Evolutionary conservation across 2,797 vertebrate species (phyloP), one percentile per base, ranked within the genome.

Genomic region (Oophaga sylvatica): DNA sequence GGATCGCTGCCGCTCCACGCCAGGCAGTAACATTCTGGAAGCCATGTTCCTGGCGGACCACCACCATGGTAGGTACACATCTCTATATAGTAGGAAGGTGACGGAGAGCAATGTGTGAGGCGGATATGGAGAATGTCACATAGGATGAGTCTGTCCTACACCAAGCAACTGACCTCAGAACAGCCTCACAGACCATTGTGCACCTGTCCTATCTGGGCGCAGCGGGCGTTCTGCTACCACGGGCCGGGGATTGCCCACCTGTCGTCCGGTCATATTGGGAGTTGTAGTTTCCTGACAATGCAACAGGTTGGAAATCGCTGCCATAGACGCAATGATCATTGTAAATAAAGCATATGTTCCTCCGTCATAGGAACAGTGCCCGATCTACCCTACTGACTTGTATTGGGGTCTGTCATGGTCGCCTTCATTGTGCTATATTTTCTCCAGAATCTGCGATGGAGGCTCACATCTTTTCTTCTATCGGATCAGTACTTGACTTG

Each of bases 21-120:
- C 22, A 22, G 29, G 31, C 15, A 20, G 41, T 67, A 19, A 35
- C 0, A 60, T 65, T 45, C 82, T 80, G 82, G 83, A 77, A 10
- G 68, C 2, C 68, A 89, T 89, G 79, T 89, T 82, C 57, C 31
- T 86, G 16, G 10, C 16, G 10, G 87, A 89, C 15, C 26, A 60
- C 83, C 45, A 20, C 45, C 22, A 86, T 22, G 35, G 87, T 89
- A 86, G 20, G 84, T 83, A 77, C 5, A 29, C 29, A 16, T 68
- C 12, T 68, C 65, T 59, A 10, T 16, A 7, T 11, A 9, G 8
- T 13, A 31, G 12, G 9, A 53, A 76, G 10, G 19, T 67, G 16
- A 81, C 13, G 22, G 15, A 35, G 29, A 26, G 1, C 13, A n/a
- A 29, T 5, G 5, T 29, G n/a, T 29, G 5, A 29, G 29, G 26